Conservation (phyloP, 1,140 invertebrate genomes). For the Trissolcus basalis region DNA sequence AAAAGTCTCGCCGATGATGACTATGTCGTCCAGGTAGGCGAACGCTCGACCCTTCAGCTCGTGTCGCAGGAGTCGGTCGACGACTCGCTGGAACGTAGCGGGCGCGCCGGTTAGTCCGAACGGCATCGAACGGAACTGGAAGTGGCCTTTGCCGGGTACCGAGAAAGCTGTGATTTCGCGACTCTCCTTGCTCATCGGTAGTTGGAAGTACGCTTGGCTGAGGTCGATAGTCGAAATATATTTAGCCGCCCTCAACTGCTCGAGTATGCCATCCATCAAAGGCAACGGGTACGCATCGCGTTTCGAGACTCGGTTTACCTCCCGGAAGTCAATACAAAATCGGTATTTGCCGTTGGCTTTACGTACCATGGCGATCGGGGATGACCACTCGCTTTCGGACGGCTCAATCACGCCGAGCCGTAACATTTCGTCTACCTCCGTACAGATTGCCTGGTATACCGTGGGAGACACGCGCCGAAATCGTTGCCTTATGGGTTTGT, state of each 20-base stretch:
- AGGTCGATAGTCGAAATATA: conserved; percentile 64
- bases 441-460: not conserved
- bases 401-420: conserved; percentile 59
- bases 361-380: conserved; percentile 69
- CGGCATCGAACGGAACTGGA: conserved; percentile 69
- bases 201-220: conserved; percentile 6
- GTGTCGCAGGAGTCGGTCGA: conserved; percentile 32
- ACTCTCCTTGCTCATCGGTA: not conserved
- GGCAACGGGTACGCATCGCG: not conserved
- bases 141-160: conserved; percentile 66
- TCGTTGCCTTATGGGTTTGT: conserved; percentile 15
- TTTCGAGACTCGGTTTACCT: not conserved
- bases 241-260: conserved; percentile 57
- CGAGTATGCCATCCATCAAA: conserved; percentile 69
- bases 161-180: conserved; percentile 72
- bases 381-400: conserved; percentile 63
- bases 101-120: conserved; percentile 70
- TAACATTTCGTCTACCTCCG: conserved; percentile 3
- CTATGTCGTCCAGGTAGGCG: not conserved
- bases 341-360: conserved; percentile 72
- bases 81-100: conserved; percentile 66
- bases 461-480: conserved; percentile 2
- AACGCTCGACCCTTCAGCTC: not conserved
- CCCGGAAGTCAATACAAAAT: conserved; percentile 74
- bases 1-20: not conserved